These are phyloP conservation scores for Arbacia lixula DNA, from an alignment of 53 echinoderm and acorn worm genomes.

Conservation along the genomic window DNA sequence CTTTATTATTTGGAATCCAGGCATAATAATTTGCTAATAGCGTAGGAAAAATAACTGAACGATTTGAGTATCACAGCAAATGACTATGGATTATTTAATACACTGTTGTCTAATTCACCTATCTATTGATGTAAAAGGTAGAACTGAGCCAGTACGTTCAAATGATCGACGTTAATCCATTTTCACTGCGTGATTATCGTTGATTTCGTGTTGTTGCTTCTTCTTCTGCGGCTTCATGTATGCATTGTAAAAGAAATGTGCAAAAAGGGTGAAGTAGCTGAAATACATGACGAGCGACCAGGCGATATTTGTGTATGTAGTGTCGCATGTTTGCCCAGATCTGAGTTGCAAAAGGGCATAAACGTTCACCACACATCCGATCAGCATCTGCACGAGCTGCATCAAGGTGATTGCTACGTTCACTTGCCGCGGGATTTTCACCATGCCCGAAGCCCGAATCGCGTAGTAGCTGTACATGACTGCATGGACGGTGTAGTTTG, in stretches of 20 bases:
- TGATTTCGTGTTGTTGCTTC: constrained; percentile 9
- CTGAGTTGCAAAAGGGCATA: constrained; percentile 62
- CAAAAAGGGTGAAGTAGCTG: constrained; percentile 88
- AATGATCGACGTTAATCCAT: constrained; percentile 2
- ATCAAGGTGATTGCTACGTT: constrained; percentile 77
- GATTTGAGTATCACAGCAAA: no score
- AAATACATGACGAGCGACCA: constrained; percentile 75
- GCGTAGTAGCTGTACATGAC: constrained; percentile 96
- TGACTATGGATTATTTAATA: no score
- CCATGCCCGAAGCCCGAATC: constrained; percentile 74
- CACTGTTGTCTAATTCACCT: no score
- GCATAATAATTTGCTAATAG: no score
- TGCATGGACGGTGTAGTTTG: constrained; percentile 86
- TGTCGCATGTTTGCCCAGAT: constrained; percentile 63
- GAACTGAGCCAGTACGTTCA: no score
- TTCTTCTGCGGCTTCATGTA: constrained; percentile 35
- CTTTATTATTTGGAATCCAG: no score
- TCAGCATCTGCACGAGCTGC: constrained; percentile 87
- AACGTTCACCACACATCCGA: constrained; percentile 70
- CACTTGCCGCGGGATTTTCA: constrained; percentile 73
- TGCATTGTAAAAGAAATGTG: constrained; percentile 78
- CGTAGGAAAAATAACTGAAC: no score
- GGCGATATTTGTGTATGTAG: constrained; percentile 45
- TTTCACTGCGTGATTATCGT: constrained; percentile 12
- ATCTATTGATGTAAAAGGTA: no score